Percentiles rank a stretch among this genome's conserved stretches.
Conservation (phyloP, 1,140 invertebrate genomes). For the Paraescarpia echinospica region DNA sequence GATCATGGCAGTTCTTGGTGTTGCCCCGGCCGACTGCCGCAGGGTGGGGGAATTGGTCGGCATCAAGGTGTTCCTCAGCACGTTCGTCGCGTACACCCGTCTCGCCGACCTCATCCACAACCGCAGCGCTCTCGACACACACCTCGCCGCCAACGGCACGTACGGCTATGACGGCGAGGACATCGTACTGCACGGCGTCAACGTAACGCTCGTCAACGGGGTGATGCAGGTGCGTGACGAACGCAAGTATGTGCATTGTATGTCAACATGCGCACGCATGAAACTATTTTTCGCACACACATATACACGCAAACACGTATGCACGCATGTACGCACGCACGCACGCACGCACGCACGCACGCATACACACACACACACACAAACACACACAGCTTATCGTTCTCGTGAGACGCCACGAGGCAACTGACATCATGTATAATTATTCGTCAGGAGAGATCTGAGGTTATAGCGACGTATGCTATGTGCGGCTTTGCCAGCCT, state of each 20-base stretch:
- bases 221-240: constrained; percentile 2
- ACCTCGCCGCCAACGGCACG: not conserved
- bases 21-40: constrained; percentile 37
- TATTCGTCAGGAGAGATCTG: not conserved
- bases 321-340: not conserved
- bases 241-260: not conserved
- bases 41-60: constrained; percentile 43
- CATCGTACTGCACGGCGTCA: not conserved
- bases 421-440: not conserved
- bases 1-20: constrained; percentile 43
- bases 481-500: constrained; percentile 95
- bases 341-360: not conserved
- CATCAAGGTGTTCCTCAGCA: constrained; percentile 54
- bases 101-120: constrained; percentile 30
- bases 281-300: too few species aligned
- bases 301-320: not conserved
- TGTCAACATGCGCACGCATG: not conserved
- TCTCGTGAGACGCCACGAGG: too few species aligned
- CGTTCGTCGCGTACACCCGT: constrained; percentile 51
- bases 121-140: not conserved
- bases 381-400: not conserved
- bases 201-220: not conserved
- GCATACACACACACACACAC: not conserved
- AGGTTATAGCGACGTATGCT: constrained; percentile 78
- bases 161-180: not conserved